Base-by-base conservation (phyloP, 2,797 vertebrate species). In the Phylloscopus collybita region DNA sequence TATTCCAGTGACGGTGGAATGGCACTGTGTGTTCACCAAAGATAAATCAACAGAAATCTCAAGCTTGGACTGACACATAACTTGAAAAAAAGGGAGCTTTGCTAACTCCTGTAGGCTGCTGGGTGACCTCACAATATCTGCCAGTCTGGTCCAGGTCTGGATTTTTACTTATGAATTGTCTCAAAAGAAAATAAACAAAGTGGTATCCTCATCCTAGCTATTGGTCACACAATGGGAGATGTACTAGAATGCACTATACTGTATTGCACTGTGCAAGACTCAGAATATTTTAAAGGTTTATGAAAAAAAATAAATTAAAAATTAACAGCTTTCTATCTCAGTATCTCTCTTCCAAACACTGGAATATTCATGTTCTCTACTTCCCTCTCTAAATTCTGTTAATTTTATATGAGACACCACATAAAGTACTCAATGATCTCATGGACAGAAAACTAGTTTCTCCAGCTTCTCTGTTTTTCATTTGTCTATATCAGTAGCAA, bases 321-420 rank as follows among this genome's bases (percentile, higher is more conserved):
- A 80, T 42, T 17, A 65, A 64, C 62, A 73, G 34, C 64, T 76
- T 90, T 57, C 64, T 62, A 60, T 81, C 69, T 91, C 87, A 54
- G 47, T 92, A 54, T 90, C 61, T 79, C 81, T 65, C 69, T 80
- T 88, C 40, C 30, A 90, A 30, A 42, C 38, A 70, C 80, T 88
- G 88, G 73, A 92, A 95, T 86, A 95, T 95, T 95, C 75, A 84
- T 80, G 40, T 78, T 91, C 81, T 82, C 87, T 80, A 72, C 84
- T 94, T 90, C 85, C 38, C 71, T 95, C 56, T 93, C 88, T 85
- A 93, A 94, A 90, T 90, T 92, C 80, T 90, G 53, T 95, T 88
- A 96, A 92, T 90, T 95, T 95, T 96, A 90, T 70, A 94, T 94
- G 90, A 93, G 84, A 56, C 34, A 62, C 53, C 76, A 73, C 51